phyloP scores from a whole-genome alignment of 2,888 invertebrate species.

The Laothoe populi region DNA sequence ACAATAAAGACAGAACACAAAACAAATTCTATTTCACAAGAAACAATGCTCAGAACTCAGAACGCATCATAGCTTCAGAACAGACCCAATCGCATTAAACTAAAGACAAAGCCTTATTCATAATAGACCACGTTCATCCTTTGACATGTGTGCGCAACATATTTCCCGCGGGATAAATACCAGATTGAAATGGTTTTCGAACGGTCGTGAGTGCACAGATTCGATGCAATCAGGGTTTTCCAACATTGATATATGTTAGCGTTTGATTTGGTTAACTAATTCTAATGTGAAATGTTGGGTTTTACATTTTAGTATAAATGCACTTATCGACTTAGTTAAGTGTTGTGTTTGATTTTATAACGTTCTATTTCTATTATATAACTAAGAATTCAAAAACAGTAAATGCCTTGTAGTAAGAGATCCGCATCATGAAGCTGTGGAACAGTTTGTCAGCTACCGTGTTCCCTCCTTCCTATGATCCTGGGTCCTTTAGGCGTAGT shows the following conservation, averaged over 20 bases:
- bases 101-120: slow-evolving; percentile 18
- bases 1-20: not conserved
- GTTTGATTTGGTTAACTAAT: slow-evolving; percentile 16
- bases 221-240: slow-evolving; percentile 20
- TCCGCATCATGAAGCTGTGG: no score
- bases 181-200: slow-evolving; percentile 24
- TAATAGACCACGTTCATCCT: slow-evolving; percentile 15
- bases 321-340: no score
- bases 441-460: no score
- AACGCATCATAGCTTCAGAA: slow-evolving; percentile 4
- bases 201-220: slow-evolving; percentile 10
- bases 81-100: slow-evolving; percentile 1
- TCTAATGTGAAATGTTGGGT: not conserved
- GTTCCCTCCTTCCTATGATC: no score
- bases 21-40: not conserved
- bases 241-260: slow-evolving; percentile 15
- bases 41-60: not conserved
- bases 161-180: slow-evolving; percentile 29
- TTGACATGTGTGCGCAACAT: slow-evolving; percentile 13
- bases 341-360: no score
- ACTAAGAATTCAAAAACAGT: no score
- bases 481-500: no score
- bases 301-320: no score
- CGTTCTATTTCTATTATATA: no score
- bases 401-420: no score